A percentile compares a stretch with the other conserved stretches of the same genome.
phyloP scores from a whole-genome alignment of 2,888 invertebrate species.

The Halocaridina rubra region DNA sequence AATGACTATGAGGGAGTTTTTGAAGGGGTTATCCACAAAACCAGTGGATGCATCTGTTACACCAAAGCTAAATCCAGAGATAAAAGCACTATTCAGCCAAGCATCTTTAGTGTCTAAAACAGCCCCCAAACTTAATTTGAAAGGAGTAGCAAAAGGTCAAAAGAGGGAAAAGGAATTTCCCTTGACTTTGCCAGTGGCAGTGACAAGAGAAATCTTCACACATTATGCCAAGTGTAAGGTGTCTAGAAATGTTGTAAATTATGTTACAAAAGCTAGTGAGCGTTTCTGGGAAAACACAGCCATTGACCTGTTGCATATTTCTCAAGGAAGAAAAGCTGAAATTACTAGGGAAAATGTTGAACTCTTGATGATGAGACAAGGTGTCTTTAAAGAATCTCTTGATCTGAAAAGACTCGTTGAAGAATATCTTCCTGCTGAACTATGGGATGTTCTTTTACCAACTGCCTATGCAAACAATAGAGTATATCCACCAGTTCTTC shows the following conservation, averaged over 20 bases:
- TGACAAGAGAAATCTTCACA: background rate
- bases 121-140: no score
- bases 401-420: background rate
- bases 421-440: background rate
- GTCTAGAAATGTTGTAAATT: background rate
- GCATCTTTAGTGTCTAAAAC: no score
- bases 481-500: background rate
- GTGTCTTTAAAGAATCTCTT: background rate
- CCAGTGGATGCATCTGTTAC: background rate
- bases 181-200: background rate
- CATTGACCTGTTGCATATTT: background rate
- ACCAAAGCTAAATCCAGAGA: background rate
- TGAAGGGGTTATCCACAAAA: background rate
- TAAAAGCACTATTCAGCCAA: no score
- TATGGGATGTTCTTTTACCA: background rate
- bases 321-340: background rate
- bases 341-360: background rate
- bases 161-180: background rate
- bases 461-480: background rate
- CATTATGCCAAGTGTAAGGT: conserved; percentile 6
- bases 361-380: background rate
- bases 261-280: background rate
- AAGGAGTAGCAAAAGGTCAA: background rate
- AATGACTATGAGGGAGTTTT: conserved; percentile 15
- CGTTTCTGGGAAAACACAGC: background rate